Evolutionary conservation across 2,113 vertebrate species (phyloP), one percentile per base, ranked within the genome.

Genomic region (Lagopus muta): DNA sequence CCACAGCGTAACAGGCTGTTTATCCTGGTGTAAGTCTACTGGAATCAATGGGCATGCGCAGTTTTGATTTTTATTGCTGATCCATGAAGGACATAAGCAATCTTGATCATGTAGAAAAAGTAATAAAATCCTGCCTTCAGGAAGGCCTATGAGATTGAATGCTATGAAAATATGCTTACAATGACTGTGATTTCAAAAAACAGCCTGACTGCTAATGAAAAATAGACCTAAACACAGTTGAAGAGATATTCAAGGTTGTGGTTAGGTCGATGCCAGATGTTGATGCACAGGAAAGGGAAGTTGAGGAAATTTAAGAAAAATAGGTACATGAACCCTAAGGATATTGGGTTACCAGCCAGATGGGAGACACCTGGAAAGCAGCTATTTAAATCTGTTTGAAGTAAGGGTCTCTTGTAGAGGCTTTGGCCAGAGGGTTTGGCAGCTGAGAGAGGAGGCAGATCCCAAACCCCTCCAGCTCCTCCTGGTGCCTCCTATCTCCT

Each of bases 301-400:
- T 7, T 64, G 72, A 89, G 85, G 82, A 96, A 97, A 96, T 96
- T 94, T 91, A 92, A 95, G 89, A 93, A 94, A 92, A 96, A 86
- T 81, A 92, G 89, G 88, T 97, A 94, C 91, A 94, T 25, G 93
- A 94, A 81, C 82, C 95, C 94, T 96, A 69, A 91, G 85, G 88
- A 90, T 92, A 94, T 84, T 91, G 82, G 65, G 89, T 97, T 94
- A 92, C 93, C 86, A 90, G 69, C 69, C 94, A 95, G 94, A 85
- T 96, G 94, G 85, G 88, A 90, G 87, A 86, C 94, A 95, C 93
- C 91, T 93, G 95, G 95, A 92, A 86, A 81, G 19, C 1, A 1
- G 69, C 28, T 47, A 65, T 83, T 93, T 85, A 67, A 91, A 86
- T 83, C 20, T 54, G 18, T 92, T 96, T 96, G 93, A 94, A 95